Conservation (phyloP, 2,888 invertebrate species). For the Plusia festucae region DNA sequence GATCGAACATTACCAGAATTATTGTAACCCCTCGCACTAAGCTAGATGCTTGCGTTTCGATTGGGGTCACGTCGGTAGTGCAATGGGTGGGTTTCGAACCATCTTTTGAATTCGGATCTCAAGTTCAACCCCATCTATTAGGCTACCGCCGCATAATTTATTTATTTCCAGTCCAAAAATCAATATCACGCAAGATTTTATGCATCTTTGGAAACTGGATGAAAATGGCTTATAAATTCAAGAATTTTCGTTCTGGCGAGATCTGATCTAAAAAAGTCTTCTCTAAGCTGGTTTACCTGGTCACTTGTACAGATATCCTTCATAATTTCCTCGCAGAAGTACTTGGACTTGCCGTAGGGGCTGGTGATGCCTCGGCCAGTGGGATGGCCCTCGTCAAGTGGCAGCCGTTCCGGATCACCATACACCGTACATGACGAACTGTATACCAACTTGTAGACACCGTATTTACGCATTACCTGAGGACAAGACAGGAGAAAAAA, state of each 20-base stretch:
- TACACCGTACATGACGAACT: conserved; percentile 98
- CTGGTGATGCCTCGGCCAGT: conserved; percentile 94
- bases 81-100: too few species aligned
- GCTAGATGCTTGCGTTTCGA: too few species aligned
- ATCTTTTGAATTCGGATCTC: too few species aligned
- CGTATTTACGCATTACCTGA: conserved; percentile 93
- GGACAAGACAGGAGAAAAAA: conserved; percentile 10
- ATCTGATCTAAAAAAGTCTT: too few species aligned
- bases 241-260: conserved; percentile 7
- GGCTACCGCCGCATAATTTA: too few species aligned
- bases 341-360: conserved; percentile 98
- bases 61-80: too few species aligned
- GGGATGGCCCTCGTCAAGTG: conserved; percentile 95
- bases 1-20: too few species aligned
- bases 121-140: too few species aligned
- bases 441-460: conserved; percentile 94
- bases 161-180: too few species aligned
- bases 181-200: too few species aligned
- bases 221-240: background rate
- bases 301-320: conserved; percentile 95
- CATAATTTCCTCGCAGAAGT: conserved; percentile 97
- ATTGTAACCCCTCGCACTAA: too few species aligned
- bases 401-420: conserved; percentile 95
- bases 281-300: conserved; percentile 84
- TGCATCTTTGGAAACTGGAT: background rate